Conservation (phyloP, 2,888 invertebrate genomes). For the Apeira syringaria region DNA sequence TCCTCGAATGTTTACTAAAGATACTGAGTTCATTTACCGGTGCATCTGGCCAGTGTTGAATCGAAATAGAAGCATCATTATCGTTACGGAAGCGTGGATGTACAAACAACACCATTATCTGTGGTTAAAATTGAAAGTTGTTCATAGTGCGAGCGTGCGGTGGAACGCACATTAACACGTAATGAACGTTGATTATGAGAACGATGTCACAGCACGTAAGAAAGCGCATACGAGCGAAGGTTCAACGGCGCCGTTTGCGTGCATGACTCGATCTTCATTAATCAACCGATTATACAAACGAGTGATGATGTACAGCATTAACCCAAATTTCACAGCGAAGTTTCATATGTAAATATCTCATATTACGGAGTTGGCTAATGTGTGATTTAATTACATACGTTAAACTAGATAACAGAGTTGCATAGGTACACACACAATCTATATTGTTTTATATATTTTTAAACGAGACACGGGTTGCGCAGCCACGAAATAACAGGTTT, state of each 20-base stretch:
- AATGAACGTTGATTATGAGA: constrained; percentile 10
- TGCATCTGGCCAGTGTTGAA: constrained; percentile 46
- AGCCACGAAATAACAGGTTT: no score
- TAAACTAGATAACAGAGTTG: constrained; percentile 22
- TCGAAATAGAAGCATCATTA: constrained; percentile 39
- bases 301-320: constrained; percentile 33
- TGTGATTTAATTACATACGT: constrained; percentile 21
- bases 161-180: constrained; percentile 8
- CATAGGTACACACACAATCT: no score
- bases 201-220: constrained; percentile 51
- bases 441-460: no score
- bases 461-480: no score
- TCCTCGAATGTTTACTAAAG: constrained; percentile 37
- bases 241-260: constrained; percentile 33
- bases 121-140: constrained; percentile 11
- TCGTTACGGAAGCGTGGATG: constrained; percentile 34
- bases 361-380: constrained; percentile 16
- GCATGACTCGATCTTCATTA: constrained; percentile 35
- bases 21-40: constrained; percentile 45
- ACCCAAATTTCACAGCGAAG: constrained; percentile 33
- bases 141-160: not conserved
- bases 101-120: constrained; percentile 19
- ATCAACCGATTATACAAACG: constrained; percentile 36
- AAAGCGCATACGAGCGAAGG: constrained; percentile 49
- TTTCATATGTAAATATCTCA: constrained; percentile 25